phyloP scores from a whole-genome alignment of 2,888 invertebrate genomes.

The Octonoba sinensis region DNA sequence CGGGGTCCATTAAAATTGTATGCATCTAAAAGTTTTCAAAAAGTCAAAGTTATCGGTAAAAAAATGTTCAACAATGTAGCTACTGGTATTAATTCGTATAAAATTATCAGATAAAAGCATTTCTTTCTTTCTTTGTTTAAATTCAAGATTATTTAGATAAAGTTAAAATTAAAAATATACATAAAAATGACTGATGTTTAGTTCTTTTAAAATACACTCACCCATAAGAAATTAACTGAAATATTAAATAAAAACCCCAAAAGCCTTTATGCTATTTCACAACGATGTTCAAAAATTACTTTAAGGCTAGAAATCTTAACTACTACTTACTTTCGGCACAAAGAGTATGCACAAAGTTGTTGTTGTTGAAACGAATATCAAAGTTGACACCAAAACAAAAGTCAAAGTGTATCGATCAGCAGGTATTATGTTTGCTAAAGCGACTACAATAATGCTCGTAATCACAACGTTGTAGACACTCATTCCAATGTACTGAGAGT shows the following conservation, averaged over 20 bases:
- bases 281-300: too few species aligned
- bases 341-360: constrained; percentile 88
- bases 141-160: not conserved
- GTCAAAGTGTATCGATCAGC: constrained; percentile 85
- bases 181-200: not conserved
- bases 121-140: not conserved
- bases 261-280: too few species aligned
- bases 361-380: constrained; percentile 88
- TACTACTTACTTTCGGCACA: constrained; percentile 80
- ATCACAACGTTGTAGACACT: constrained; percentile 93
- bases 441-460: constrained; percentile 87
- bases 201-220: not conserved
- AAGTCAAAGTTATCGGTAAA: not conserved
- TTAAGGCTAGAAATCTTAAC: too few species aligned
- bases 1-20: constrained; percentile 50
- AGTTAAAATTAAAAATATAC: not conserved
- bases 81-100: not conserved
- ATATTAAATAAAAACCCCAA: too few species aligned
- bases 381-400: constrained; percentile 84
- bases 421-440: constrained; percentile 85
- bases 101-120: not conserved
- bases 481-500: constrained; percentile 93
- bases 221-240: too few species aligned
- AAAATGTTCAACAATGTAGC: not conserved
- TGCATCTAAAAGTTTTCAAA: constrained; percentile 28